Percentiles rank a stretch among this genome's conserved stretches.
Evolutionary conservation across 1,140 invertebrate species (phyloP).

Genomic region (Delia radicum): DNA sequence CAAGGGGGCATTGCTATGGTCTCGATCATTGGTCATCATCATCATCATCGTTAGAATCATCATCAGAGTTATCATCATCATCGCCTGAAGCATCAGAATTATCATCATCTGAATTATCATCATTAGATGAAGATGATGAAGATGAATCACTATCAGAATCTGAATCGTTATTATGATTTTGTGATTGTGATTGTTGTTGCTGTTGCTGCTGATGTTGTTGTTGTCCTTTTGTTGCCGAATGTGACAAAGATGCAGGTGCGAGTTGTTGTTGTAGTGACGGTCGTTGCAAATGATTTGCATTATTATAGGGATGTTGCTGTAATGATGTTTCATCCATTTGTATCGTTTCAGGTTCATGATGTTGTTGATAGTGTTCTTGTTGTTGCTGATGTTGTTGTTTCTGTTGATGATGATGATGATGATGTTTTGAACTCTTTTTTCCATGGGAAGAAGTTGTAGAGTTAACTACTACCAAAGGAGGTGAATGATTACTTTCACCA

Average conservation of each 20-base stretch:
- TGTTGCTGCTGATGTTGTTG: slow-evolving; percentile 16
- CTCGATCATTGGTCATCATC: slow-evolving; percentile 21
- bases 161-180: slow-evolving; percentile 25
- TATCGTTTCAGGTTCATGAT: slow-evolving; percentile 41
- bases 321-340: slow-evolving; percentile 11
- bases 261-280: slow-evolving; percentile 27
- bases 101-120: slow-evolving; percentile 29
- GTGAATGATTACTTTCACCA: slow-evolving; percentile 28
- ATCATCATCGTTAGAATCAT: slow-evolving; percentile 27
- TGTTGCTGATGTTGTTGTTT: slow-evolving; percentile 22
- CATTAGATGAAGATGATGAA: slow-evolving; percentile 42
- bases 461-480: slow-evolving; percentile 7
- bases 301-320: neutral
- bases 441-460: neutral
- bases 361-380: slow-evolving; percentile 26
- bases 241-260: slow-evolving; percentile 5
- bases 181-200: neutral
- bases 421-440: slow-evolving; percentile 16
- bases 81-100: slow-evolving; percentile 42
- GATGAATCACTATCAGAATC: slow-evolving; percentile 49
- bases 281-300: neutral
- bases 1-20: slow-evolving; percentile 16
- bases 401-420: slow-evolving; percentile 14
- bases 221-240: neutral
- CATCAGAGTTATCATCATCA: slow-evolving; percentile 36